These are phyloP conservation scores for Rhinoptilus africanus DNA, from an alignment of 2,113 vertebrate genomes.

Conservation along the genomic window DNA sequence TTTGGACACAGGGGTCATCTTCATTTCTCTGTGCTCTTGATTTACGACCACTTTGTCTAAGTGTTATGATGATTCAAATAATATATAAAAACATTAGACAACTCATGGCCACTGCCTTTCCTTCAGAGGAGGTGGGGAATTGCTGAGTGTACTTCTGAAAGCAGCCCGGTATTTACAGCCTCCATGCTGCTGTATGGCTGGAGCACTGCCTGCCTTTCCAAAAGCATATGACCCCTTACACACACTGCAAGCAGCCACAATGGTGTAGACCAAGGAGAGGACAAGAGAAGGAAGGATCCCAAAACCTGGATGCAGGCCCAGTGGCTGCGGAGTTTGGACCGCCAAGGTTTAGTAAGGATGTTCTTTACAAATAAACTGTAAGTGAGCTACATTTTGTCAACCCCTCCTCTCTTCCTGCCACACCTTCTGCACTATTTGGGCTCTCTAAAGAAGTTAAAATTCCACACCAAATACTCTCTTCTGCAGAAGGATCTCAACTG, in stretches of 20 bases:
- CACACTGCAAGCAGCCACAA: not conserved
- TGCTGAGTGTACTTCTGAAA: not conserved
- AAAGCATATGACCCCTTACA: not conserved
- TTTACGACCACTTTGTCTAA: constrained; percentile 21
- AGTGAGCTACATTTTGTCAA: not conserved
- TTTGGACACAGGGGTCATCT: constrained; percentile 36
- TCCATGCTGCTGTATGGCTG: not conserved
- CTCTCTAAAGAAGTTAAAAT: not conserved
- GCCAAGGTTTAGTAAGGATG: not conserved
- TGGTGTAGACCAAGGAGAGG: not conserved
- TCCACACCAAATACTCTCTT: not conserved
- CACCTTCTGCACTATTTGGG: not conserved
- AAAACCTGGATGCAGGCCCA: not conserved
- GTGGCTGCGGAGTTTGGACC: not conserved
- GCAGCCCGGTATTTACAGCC: not conserved
- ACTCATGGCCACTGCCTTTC: not conserved
- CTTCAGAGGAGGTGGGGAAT: not conserved
- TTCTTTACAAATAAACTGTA: not conserved
- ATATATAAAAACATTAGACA: constrained; percentile 4
- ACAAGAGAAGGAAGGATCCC: not conserved
- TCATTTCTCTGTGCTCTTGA: constrained; percentile 34
- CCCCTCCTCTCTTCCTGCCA: not conserved
- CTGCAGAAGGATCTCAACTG: not conserved
- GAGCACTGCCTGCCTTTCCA: not conserved
- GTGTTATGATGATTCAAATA: constrained; percentile 34